phyloP scores from a whole-genome alignment of 2,113 vertebrate genomes.

The Pygoscelis adeliae region DNA sequence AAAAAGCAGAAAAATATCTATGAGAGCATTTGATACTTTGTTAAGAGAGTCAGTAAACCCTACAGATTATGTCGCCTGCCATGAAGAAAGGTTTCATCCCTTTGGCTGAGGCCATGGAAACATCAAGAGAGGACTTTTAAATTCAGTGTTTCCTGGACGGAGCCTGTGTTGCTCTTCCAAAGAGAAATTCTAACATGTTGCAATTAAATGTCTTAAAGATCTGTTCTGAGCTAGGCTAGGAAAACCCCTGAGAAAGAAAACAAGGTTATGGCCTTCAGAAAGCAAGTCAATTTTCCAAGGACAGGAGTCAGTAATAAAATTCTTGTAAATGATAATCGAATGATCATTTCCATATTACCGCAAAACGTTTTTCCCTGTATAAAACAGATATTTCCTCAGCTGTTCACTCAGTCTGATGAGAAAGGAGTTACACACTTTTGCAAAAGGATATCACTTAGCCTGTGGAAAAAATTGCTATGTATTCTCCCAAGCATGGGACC shows the following conservation, averaged over 20 bases:
- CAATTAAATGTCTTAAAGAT: not conserved
- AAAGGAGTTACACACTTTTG: not conserved
- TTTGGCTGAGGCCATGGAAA: not conserved
- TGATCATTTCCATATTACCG: not conserved
- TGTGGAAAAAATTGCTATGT: not conserved
- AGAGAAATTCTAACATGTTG: not conserved
- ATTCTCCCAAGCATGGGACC: not conserved
- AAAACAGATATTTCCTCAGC: not conserved
- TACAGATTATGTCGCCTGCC: not conserved
- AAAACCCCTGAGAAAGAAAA: not conserved
- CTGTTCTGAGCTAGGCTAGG: not conserved
- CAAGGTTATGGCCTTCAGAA: not conserved
- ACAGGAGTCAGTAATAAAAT: not conserved
- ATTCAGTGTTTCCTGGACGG: not conserved
- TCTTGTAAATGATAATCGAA: not conserved
- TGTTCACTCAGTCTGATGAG: not conserved
- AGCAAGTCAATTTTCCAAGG: not conserved
- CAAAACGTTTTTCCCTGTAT: not conserved
- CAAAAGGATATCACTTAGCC: not conserved
- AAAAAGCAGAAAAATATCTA: not conserved
- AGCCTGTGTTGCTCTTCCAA: not conserved
- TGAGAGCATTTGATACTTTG: not conserved
- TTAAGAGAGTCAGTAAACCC: not conserved
- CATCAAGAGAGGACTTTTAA: not conserved
- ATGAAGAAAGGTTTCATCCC: not conserved